Percentiles rank a stretch among this genome's conserved stretches.
These are phyloP conservation scores for Perccottus glenii DNA, from an alignment of 2,113 vertebrate genomes.

Conservation along the genomic window DNA sequence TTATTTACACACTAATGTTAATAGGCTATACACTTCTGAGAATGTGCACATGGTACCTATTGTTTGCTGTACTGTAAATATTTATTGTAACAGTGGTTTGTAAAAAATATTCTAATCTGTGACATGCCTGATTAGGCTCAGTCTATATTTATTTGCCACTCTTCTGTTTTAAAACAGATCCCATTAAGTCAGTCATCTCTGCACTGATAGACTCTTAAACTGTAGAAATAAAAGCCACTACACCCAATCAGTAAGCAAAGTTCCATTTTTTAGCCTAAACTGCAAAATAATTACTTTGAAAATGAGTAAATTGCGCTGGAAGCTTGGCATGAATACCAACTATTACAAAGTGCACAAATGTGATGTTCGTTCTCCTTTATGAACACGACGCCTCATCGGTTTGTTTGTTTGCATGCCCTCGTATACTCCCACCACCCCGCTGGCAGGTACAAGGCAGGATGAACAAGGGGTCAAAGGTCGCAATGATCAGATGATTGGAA, in stretches of 20 bases:
- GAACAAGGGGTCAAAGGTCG: conserved; percentile 74
- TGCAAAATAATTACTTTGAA: conserved; percentile 12
- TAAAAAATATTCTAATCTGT: not conserved
- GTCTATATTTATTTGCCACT: conserved; percentile 15
- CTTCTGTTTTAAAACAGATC: conserved; percentile 4
- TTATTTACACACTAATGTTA: no score
- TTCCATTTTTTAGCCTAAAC: conserved; percentile 14
- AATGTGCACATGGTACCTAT: no score
- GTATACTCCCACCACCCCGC: conserved; percentile 33
- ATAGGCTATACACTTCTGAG: no score
- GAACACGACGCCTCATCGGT: conserved; percentile 33
- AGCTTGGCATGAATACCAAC: conserved; percentile 23
- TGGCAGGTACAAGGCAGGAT: conserved; percentile 10
- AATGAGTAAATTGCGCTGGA: conserved; percentile 33
- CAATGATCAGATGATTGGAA: conserved; percentile 71
- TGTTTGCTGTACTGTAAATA: no score
- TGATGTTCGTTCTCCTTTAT: conserved; percentile 38
- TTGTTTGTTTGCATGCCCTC: conserved; percentile 57
- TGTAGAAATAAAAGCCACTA: not conserved
- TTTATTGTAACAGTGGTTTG: not conserved
- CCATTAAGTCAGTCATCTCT: conserved; percentile 1
- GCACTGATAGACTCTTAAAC: conserved; percentile 4
- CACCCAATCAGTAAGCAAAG: conserved; percentile 20
- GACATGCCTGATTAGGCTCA: conserved; percentile 9
- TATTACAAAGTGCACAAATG: conserved; percentile 21